Percentiles rank a stretch among this genome's conserved stretches.
phyloP scores from a whole-genome alignment of 2,888 invertebrate genomes.

The Folsomia manolachei region DNA sequence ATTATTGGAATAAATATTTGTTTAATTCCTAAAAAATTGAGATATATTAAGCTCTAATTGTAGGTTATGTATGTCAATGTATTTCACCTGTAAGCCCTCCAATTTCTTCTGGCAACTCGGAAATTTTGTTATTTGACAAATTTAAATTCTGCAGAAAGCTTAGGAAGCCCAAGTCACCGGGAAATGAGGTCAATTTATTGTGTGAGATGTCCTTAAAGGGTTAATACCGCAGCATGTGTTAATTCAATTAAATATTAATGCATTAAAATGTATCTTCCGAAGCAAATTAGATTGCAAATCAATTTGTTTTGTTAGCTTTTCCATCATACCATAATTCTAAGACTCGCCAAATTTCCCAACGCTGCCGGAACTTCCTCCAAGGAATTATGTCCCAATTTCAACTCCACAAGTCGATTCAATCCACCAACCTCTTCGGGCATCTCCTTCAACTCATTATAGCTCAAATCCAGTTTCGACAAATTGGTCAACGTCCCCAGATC shows the following conservation, averaged over 20 bases:
- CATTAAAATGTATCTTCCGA: neutral
- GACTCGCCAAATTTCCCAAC: conserved; percentile 74
- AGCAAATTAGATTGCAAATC: neutral
- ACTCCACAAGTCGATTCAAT: conserved; percentile 66
- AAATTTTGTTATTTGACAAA: conserved; percentile 70
- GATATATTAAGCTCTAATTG: no score
- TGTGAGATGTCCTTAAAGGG: conserved; percentile 81
- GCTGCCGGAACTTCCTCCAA: conserved; percentile 66
- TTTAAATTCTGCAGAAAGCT: conserved; percentile 72
- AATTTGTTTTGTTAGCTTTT: neutral
- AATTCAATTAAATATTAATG: conserved; percentile 3
- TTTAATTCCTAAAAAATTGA: no score
- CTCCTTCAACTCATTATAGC: conserved; percentile 65
- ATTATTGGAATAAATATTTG: no score
- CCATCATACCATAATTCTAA: conserved; percentile 66
- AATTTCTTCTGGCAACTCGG: conserved; percentile 74
- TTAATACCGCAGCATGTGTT: no score
- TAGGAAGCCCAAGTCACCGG: conserved; percentile 78
- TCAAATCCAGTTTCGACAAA: conserved; percentile 70
- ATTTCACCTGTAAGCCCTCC: conserved; percentile 73
- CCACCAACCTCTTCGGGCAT: conserved; percentile 68
- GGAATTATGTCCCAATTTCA: conserved; percentile 73
- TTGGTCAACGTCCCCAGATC: conserved; percentile 70
- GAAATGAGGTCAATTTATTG: conserved; percentile 70
- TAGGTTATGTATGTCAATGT: no score